Conservation (phyloP, 2,888 invertebrate species). For the Eremobia ochroleuca region DNA sequence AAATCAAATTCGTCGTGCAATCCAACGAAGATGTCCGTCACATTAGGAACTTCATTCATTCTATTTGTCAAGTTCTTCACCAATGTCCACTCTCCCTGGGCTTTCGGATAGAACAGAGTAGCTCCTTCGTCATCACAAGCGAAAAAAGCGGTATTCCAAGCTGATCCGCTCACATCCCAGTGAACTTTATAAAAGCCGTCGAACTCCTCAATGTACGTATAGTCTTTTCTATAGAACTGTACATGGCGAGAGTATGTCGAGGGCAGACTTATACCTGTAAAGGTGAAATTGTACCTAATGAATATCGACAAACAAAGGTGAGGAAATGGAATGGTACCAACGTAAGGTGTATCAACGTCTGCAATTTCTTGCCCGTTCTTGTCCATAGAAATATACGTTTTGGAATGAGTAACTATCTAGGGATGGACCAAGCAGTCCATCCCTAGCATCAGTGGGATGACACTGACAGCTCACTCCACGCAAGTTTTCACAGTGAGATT, state of each 20-base stretch:
- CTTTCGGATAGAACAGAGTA: slow-evolving; percentile 74
- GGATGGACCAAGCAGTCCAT: too few relatives aligned
- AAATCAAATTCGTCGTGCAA: slow-evolving; percentile 72
- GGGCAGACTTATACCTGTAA: slow-evolving; percentile 59
- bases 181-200: slow-evolving; percentile 78
- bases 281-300: not conserved
- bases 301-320: not conserved
- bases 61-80: slow-evolving; percentile 66
- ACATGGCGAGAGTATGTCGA: slow-evolving; percentile 56
- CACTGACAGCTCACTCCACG: too few relatives aligned
- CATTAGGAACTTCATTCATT: slow-evolving; percentile 60
- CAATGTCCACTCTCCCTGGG: slow-evolving; percentile 70
- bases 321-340: too few relatives aligned
- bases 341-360: not conserved
- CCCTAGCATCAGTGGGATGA: too few relatives aligned
- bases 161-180: slow-evolving; percentile 61
- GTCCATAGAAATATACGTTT: too few relatives aligned
- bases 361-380: too few relatives aligned
- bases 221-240: slow-evolving; percentile 76
- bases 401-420: too few relatives aligned
- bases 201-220: slow-evolving; percentile 71
- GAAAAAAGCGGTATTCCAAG: slow-evolving; percentile 71
- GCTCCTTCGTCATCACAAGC: slow-evolving; percentile 76
- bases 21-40: slow-evolving; percentile 73
- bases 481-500: too few relatives aligned